Conservation (phyloP, 2,113 vertebrate genomes). For the Eira barbara region DNA sequence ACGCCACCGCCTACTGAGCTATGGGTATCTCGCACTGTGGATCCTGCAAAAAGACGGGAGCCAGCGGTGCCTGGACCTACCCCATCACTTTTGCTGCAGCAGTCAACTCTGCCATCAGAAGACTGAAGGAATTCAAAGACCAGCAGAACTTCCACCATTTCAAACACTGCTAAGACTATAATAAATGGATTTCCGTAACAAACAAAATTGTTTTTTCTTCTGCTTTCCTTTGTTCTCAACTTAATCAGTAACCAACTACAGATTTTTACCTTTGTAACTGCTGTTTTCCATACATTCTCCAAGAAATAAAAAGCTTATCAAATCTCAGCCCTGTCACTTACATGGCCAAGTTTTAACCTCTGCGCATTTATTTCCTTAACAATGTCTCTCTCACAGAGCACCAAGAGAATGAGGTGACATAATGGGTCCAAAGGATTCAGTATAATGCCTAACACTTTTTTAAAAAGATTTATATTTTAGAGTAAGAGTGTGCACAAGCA, state of each 20-base stretch:
- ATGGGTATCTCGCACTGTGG: slow-evolving; percentile 95
- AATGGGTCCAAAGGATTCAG: not conserved
- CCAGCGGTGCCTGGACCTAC: slow-evolving; percentile 94
- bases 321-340: not conserved
- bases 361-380: not conserved
- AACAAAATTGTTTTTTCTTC: not conserved
- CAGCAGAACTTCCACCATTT: slow-evolving; percentile 83
- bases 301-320: not conserved
- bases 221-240: not conserved
- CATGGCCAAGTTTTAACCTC: not conserved
- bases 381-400: not conserved
- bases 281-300: not conserved
- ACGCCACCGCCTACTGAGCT: slow-evolving; percentile 65
- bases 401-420: not conserved
- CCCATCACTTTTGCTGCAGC: slow-evolving; percentile 95
- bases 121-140: slow-evolving; percentile 86
- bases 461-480: not conserved
- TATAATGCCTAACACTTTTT: not conserved
- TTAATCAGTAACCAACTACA: not conserved
- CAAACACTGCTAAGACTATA: not conserved
- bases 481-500: not conserved
- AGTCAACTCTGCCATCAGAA: slow-evolving; percentile 94
- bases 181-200: not conserved
- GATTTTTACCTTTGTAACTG: not conserved
- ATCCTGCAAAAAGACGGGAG: slow-evolving; percentile 94